A percentile compares a stretch with the other conserved stretches of the same genome.
phyloP scores from a whole-genome alignment of 2,797 vertebrate genomes.

The Protonibea diacanthus region DNA sequence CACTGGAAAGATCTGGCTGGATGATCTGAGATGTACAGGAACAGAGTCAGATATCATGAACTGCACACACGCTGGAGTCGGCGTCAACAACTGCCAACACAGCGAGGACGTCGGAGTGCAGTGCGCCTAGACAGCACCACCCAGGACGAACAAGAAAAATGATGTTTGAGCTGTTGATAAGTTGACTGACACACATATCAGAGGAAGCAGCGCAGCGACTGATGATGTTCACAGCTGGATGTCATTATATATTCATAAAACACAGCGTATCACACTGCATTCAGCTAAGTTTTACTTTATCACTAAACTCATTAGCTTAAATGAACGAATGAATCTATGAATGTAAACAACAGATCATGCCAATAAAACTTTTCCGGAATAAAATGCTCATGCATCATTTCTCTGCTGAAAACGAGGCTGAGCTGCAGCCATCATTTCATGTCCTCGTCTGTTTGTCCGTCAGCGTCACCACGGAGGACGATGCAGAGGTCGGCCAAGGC shows the following conservation, averaged over 20 bases:
- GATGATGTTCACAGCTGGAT: conserved; percentile 28
- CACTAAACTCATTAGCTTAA: conserved; percentile 6
- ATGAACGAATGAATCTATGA: neutral
- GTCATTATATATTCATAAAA: conserved; percentile 12
- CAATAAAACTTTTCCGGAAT: neutral
- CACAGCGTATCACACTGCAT: neutral
- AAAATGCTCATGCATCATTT: neutral
- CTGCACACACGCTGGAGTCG: conserved; percentile 74
- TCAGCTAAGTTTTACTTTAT: neutral
- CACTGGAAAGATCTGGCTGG: conserved; percentile 88
- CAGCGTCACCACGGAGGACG: neutral
- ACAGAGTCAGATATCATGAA: conserved; percentile 71
- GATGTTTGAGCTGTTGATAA: neutral
- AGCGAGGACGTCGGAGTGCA: conserved; percentile 85
- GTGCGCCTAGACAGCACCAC: conserved; percentile 66
- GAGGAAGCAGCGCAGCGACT: too few species aligned
- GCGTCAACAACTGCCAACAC: conserved; percentile 87
- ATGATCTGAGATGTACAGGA: conserved; percentile 85
- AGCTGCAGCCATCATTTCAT: neutral
- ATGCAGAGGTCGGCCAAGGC: conserved; percentile 17
- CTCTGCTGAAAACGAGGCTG: neutral
- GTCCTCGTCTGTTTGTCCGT: neutral
- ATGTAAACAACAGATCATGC: neutral
- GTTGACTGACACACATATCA: neutral
- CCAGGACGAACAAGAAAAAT: neutral